A percentile compares a stretch with the other conserved stretches of the same genome.
phyloP scores from a whole-genome alignment of 2,888 invertebrate species.

The Drosophila multiciliata region DNA sequence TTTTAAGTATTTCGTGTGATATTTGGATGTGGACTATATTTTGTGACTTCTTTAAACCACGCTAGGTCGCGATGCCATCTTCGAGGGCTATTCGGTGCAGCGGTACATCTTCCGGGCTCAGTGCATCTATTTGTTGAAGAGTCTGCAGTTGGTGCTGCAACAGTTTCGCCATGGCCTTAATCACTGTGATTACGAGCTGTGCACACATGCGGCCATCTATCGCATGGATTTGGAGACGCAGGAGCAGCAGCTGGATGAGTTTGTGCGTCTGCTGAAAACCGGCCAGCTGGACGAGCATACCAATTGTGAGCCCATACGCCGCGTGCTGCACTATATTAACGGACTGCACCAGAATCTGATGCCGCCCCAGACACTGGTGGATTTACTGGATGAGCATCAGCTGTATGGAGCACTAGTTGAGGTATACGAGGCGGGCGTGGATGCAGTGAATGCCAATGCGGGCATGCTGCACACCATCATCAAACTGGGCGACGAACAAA shows the following conservation, averaged over 20 bases:
- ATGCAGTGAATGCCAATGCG: constrained; percentile 90
- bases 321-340: constrained; percentile 92
- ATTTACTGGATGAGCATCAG: constrained; percentile 88
- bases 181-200: constrained; percentile 91
- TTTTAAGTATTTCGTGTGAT: background rate
- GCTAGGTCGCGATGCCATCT: constrained; percentile 87
- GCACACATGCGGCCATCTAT: constrained; percentile 93
- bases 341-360: constrained; percentile 92
- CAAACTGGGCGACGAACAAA: constrained; percentile 87
- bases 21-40: background rate
- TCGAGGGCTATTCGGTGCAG: constrained; percentile 94
- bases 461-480: constrained; percentile 86
- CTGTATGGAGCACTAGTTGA: constrained; percentile 86
- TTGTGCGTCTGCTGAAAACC: constrained; percentile 93
- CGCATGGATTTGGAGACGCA: constrained; percentile 95
- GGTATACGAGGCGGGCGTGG: constrained; percentile 89
- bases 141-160: constrained; percentile 90
- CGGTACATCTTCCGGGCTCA: constrained; percentile 94
- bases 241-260: constrained; percentile 94
- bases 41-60: background rate
- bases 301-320: constrained; percentile 93
- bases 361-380: constrained; percentile 88
- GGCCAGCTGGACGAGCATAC: constrained; percentile 98
- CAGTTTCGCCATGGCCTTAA: constrained; percentile 91
- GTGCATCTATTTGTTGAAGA: constrained; percentile 90